A percentile compares a stretch with the other conserved stretches of the same genome.
These are phyloP conservation scores for Aphelinus atriplicis DNA, from an alignment of 1,140 invertebrate genomes.

Conservation along the genomic window DNA sequence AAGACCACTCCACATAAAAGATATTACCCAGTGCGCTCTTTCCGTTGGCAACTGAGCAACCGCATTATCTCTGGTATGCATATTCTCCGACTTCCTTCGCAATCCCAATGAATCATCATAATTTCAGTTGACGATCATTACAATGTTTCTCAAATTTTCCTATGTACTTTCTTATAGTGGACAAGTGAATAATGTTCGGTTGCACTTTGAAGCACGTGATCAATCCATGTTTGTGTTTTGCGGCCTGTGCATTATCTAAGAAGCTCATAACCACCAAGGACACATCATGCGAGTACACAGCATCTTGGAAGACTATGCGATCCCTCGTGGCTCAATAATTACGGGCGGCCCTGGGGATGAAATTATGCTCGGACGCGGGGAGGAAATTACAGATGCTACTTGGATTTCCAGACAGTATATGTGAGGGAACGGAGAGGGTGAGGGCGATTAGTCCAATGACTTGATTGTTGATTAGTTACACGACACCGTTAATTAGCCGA, in stretches of 20 bases:
- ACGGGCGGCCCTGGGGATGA: background rate
- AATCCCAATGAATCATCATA: no score
- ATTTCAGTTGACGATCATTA: no score
- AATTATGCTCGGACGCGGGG: conserved; percentile 1
- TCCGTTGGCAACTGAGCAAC: no score
- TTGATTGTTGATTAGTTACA: conserved; percentile 40
- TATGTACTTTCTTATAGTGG: no score
- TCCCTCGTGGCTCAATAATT: conserved; percentile 25
- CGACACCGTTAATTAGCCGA: conserved; percentile 39
- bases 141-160: no score
- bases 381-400: conserved; percentile 30
- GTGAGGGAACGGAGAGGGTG: background rate
- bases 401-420: conserved; percentile 36
- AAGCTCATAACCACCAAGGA: no score
- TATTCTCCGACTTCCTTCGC: background rate
- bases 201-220: no score
- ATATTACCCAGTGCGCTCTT: background rate
- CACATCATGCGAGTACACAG: no score
- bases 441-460: conserved; percentile 29
- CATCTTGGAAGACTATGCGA: no score
- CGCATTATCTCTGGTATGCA: background rate
- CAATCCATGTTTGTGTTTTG: no score
- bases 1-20: conserved; percentile 13
- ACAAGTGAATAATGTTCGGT: no score
- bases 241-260: no score